Conservation (phyloP, 2,797 vertebrate genomes). For the Pseudopleuronectes americanus region DNA sequence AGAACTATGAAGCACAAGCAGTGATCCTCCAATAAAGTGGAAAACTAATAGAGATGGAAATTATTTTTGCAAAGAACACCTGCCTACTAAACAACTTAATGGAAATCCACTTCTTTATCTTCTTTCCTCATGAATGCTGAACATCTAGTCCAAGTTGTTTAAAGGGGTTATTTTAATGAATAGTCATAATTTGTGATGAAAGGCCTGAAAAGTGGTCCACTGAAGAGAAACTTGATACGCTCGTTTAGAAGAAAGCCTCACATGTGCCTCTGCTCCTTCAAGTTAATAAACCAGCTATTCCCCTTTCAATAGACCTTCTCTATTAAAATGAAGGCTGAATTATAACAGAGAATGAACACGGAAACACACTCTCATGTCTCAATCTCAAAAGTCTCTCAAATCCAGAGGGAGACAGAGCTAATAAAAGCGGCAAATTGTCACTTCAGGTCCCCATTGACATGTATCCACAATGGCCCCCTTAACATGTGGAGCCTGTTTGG, state of each 20-base stretch:
- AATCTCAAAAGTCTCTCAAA: conserved; percentile 35
- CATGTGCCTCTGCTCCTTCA: conserved; percentile 43
- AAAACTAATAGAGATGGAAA: conserved; percentile 46
- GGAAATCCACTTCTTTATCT: background rate
- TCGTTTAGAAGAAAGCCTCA: conserved; percentile 56
- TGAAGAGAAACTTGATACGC: conserved; percentile 58
- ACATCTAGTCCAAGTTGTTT: conserved; percentile 49
- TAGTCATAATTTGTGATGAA: conserved; percentile 77
- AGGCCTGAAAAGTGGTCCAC: conserved; percentile 68
- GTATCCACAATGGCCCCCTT: conserved; percentile 21
- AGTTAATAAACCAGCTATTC: conserved; percentile 53
- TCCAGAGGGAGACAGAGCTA: conserved; percentile 19
- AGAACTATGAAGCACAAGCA: background rate
- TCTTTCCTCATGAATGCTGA: conserved; percentile 39
- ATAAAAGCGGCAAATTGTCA: conserved; percentile 31
- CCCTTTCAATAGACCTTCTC: conserved; percentile 55
- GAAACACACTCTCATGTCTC: conserved; percentile 38
- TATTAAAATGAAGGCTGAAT: conserved; percentile 50
- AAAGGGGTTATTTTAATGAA: conserved; percentile 73
- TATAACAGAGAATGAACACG: conserved; percentile 49
- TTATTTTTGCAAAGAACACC: conserved; percentile 66
- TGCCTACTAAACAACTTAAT: conserved; percentile 62
- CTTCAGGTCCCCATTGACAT: conserved; percentile 21
- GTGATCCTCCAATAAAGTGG: conserved; percentile 34
- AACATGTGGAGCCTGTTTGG: conserved; percentile 6